Percentiles rank a stretch among this genome's conserved stretches.
Conservation (phyloP, 1,140 invertebrate species). For the Papilio dardanus region DNA sequence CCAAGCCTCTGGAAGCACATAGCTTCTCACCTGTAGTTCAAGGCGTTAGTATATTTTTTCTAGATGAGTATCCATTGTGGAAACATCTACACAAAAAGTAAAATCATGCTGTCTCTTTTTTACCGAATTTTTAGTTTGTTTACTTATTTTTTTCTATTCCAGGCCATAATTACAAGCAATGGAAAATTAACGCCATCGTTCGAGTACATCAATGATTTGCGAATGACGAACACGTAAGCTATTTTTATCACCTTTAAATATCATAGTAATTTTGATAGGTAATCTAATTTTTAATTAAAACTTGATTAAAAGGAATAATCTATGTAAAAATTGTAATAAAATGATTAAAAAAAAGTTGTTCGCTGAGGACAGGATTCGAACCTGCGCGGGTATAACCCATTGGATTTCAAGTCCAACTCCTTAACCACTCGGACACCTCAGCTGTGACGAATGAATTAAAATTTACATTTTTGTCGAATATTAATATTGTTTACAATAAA, state of each 20-base stretch:
- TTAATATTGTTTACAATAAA: too few relatives aligned
- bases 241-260: constrained; percentile 6
- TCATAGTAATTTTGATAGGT: not conserved
- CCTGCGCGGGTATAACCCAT: constrained; percentile 16
- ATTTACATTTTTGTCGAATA: not conserved
- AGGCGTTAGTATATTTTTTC: constrained; percentile 85
- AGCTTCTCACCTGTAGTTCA: constrained; percentile 90
- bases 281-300: too few relatives aligned
- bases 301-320: too few relatives aligned
- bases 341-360: not conserved
- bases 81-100: not conserved
- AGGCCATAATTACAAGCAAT: constrained; percentile 98
- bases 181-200: constrained; percentile 95
- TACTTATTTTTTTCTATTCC: constrained; percentile 49
- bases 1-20: constrained; percentile 91
- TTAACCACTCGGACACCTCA: constrained; percentile 19
- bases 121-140: not conserved
- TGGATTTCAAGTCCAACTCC: constrained; percentile 18
- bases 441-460: not conserved
- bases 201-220: constrained; percentile 96
- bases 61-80: not conserved
- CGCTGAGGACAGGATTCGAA: constrained; percentile 19
- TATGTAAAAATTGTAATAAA: not conserved
- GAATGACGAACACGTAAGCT: constrained; percentile 82
- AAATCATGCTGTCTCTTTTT: not conserved